Evolutionary conservation across 2,888 invertebrate species (phyloP).

Genomic region (Drosophila mimetica): DNA sequence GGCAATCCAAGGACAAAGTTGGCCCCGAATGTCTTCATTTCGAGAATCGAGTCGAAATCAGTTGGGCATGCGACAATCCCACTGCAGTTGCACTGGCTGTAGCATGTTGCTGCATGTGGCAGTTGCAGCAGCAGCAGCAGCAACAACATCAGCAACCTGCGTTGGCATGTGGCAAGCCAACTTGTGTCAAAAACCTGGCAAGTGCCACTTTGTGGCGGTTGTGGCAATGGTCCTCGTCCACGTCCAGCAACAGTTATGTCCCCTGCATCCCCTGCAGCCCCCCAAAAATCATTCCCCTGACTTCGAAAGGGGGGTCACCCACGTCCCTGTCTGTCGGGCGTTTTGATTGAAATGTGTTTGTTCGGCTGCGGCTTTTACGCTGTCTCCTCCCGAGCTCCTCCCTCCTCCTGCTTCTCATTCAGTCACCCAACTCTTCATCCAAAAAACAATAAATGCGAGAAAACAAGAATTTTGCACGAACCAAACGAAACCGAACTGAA

Average conservation of each 20-base stretch:
- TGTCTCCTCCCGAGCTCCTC: not conserved
- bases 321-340: slow-evolving; percentile 55
- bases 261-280: not conserved
- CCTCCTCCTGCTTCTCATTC: not conserved
- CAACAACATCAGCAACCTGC: slow-evolving; percentile 14
- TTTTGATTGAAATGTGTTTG: slow-evolving; percentile 79
- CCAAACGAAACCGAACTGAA: slow-evolving; percentile 9
- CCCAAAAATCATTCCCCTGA: not conserved
- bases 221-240: slow-evolving; percentile 32
- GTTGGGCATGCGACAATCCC: slow-evolving; percentile 51
- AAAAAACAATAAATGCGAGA: slow-evolving; percentile 57
- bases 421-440: slow-evolving; percentile 3
- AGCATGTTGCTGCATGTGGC: slow-evolving; percentile 42
- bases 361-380: slow-evolving; percentile 64
- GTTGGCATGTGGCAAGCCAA: slow-evolving; percentile 45
- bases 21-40: slow-evolving; percentile 63
- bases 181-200: slow-evolving; percentile 73
- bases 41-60: slow-evolving; percentile 64
- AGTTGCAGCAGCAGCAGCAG: slow-evolving; percentile 15
- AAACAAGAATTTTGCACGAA: slow-evolving; percentile 48
- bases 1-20: slow-evolving; percentile 47
- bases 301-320: slow-evolving; percentile 50
- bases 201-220: slow-evolving; percentile 74
- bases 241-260: slow-evolving; percentile 59
- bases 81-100: slow-evolving; percentile 29